Evolutionary conservation across 1,140 invertebrate genomes (phyloP).

Genomic region (Oedothorax gibbosus): DNA sequence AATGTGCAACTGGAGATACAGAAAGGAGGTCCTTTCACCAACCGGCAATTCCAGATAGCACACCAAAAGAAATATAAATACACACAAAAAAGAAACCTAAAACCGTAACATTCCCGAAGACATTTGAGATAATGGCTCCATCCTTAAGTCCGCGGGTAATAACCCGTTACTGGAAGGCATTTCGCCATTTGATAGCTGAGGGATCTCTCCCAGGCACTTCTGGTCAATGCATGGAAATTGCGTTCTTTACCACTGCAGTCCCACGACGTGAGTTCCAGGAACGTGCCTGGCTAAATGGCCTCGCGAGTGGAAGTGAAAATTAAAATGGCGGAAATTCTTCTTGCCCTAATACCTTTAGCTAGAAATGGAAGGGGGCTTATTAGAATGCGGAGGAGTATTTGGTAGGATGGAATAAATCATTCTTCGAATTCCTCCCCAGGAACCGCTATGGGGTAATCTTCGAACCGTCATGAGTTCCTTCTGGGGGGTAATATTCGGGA

Average conservation of each 20-base stretch:
- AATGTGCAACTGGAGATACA: neutral
- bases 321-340: constrained; percentile 24
- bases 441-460: constrained; percentile 8
- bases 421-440: constrained; percentile 8
- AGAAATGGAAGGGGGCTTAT: constrained; percentile 2
- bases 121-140: constrained; percentile 57
- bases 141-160: constrained; percentile 44
- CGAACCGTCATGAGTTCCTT: neutral
- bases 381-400: constrained; percentile 10
- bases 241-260: constrained; percentile 1
- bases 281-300: neutral
- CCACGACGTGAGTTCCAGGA: constrained; percentile 1
- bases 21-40: neutral
- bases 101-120: constrained; percentile 29
- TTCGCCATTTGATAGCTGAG: constrained; percentile 34
- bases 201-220: neutral
- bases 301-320: constrained; percentile 18
- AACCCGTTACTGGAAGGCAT: constrained; percentile 53
- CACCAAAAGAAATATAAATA: neutral
- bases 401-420: constrained; percentile 39
- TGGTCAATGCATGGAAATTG: constrained; percentile 33
- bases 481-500: too few species aligned
- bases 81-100: constrained; percentile 12
- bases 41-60: neutral
- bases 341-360: neutral